phyloP scores from a whole-genome alignment of 1,140 invertebrate genomes.

The Calephelis nemesis region DNA sequence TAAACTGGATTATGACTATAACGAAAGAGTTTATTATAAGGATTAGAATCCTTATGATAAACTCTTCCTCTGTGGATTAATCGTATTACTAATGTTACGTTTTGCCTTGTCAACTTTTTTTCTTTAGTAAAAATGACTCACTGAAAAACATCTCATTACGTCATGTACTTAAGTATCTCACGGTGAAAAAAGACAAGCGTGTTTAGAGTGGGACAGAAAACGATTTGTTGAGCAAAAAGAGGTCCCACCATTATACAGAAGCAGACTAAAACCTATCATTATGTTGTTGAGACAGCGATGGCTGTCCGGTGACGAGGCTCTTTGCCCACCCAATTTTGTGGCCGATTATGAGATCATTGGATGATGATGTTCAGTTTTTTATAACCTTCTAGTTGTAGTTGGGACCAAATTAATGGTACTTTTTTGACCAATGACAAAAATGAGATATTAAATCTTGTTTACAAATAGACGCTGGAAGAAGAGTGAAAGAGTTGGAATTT shows the following conservation, averaged over 20 bases:
- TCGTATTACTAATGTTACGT: no score
- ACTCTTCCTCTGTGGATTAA: no score
- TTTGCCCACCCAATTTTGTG: constrained; percentile 33
- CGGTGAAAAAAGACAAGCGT: constrained; percentile 7
- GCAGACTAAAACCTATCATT: constrained; percentile 43
- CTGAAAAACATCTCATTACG: constrained; percentile 6
- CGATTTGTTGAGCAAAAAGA: constrained; percentile 38
- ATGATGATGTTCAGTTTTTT: constrained; percentile 7
- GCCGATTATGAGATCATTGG: constrained; percentile 8
- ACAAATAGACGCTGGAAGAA: no score
- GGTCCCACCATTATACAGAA: constrained; percentile 47
- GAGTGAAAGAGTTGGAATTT: no score
- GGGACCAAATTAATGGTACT: no score
- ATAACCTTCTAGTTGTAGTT: not conserved
- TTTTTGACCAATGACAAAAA: no score
- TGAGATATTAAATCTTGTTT: no score
- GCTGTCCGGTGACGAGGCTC: constrained; percentile 20
- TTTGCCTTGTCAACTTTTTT: no score
- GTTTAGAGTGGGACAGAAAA: constrained; percentile 29
- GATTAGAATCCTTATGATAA: no score
- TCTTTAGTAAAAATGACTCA: not conserved
- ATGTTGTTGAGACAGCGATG: constrained; percentile 43
- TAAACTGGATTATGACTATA: no score
- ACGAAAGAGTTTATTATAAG: no score
- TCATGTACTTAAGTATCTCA: constrained; percentile 11